Conservation (phyloP, 2,888 invertebrate species). For the Stenoptilia bipunctidactyla region DNA sequence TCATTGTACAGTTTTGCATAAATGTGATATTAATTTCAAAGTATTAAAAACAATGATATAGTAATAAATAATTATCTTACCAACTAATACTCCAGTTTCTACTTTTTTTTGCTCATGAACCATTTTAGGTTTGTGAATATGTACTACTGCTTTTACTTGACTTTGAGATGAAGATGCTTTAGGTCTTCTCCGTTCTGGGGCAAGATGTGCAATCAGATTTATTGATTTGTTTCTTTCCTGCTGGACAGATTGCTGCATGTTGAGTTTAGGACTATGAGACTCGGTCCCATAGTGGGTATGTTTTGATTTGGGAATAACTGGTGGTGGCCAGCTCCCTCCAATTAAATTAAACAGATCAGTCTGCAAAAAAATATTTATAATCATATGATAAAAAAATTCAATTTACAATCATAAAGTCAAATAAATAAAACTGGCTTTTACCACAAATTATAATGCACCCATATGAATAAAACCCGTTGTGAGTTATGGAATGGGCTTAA, state of each 20-base stretch:
- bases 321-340: conserved; percentile 64
- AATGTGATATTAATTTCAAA: too few species aligned
- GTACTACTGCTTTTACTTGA: conserved; percentile 19
- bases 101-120: conserved; percentile 58
- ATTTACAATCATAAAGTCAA: conserved; percentile 10
- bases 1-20: too few species aligned
- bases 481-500: too few species aligned
- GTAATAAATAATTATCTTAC: conserved; percentile 26
- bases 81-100: conserved; percentile 58
- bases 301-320: conserved; percentile 39
- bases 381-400: conserved; percentile 6
- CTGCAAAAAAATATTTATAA: conserved; percentile 25
- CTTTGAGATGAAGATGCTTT: conserved; percentile 28
- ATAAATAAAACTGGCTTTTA: too few species aligned
- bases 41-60: too few species aligned
- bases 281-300: conserved; percentile 43
- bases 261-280: conserved; percentile 30
- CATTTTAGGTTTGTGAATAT: conserved; percentile 36
- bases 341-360: conserved; percentile 55
- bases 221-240: conserved; percentile 70
- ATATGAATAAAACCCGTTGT: too few species aligned
- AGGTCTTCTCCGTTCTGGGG: conserved; percentile 43
- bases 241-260: conserved; percentile 47
- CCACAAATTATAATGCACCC: too few species aligned
- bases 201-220: conserved; percentile 71